phyloP scores from a whole-genome alignment of 2,888 invertebrate species.

The Achlya flavicornis region DNA sequence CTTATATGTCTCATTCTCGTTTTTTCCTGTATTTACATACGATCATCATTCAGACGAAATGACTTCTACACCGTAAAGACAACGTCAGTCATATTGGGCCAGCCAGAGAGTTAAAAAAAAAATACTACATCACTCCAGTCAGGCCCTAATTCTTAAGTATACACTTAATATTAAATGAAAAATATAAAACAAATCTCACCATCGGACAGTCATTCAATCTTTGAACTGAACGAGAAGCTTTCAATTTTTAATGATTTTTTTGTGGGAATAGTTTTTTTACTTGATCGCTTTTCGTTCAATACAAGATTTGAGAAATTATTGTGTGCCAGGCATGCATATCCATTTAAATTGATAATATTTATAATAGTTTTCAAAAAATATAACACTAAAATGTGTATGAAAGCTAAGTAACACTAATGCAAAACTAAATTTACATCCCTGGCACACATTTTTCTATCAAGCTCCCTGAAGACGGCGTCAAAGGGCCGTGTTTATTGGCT shows the following conservation, averaged over 20 bases:
- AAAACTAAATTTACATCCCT: background rate
- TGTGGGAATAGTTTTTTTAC: constrained; percentile 19
- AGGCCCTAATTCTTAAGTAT: constrained; percentile 39
- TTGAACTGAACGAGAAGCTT: background rate
- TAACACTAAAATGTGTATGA: no score
- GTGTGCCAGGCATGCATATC: background rate
- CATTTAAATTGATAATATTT: background rate
- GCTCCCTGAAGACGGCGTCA: constrained; percentile 35
- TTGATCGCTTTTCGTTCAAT: constrained; percentile 21
- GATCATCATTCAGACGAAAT: background rate
- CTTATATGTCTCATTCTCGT: background rate
- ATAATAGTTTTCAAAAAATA: no score
- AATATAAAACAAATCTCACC: constrained; percentile 11
- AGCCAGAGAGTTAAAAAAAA: constrained; percentile 43
- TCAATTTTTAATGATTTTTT: constrained; percentile 24
- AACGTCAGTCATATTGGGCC: constrained; percentile 39
- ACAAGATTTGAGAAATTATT: background rate
- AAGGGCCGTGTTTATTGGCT: constrained; percentile 38
- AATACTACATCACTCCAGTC: constrained; percentile 49
- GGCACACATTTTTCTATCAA: background rate
- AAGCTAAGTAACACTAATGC: background rate
- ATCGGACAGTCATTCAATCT: background rate
- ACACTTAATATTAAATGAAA: constrained; percentile 33
- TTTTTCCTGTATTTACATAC: constrained; percentile 4
- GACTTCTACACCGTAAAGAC: constrained; percentile 11